A percentile compares a stretch with the other conserved stretches of the same genome.
These are phyloP conservation scores for Eupithecia inturbata DNA, from an alignment of 2,888 invertebrate genomes.

Conservation along the genomic window DNA sequence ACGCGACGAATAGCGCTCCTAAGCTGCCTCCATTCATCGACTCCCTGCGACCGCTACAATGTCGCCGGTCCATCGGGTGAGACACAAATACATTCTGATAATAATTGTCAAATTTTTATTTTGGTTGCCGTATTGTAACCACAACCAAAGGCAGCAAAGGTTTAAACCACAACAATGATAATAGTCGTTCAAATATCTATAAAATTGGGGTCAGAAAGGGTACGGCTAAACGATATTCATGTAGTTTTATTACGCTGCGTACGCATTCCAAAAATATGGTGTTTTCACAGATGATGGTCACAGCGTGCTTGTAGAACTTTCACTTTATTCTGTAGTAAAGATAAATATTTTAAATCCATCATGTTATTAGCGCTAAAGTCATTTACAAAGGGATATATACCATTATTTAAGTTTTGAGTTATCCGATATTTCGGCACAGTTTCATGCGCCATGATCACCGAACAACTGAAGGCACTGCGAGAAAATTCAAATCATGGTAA, in stretches of 20 bases:
- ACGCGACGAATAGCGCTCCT: too few relatives aligned
- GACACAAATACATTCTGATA: not conserved
- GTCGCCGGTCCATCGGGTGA: too few relatives aligned
- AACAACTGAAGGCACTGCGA: too few relatives aligned
- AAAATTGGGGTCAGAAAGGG: slow-evolving; percentile 40
- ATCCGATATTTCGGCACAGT: too few relatives aligned
- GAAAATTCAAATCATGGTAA: too few relatives aligned
- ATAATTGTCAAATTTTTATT: not conserved
- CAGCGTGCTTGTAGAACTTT: not conserved
- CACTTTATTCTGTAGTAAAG: not conserved
- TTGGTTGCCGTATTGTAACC: not conserved
- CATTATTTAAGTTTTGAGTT: too few relatives aligned
- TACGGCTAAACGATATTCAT: slow-evolving; percentile 40
- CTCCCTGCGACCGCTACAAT: too few relatives aligned
- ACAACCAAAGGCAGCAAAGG: slow-evolving; percentile 17
- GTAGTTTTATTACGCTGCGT: slow-evolving; percentile 36
- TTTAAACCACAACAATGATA: slow-evolving; percentile 31
- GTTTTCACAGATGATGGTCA: slow-evolving; percentile 12
- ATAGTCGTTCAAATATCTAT: slow-evolving; percentile 37
- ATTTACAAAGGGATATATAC: too few relatives aligned
- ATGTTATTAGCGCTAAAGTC: too few relatives aligned
- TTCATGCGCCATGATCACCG: too few relatives aligned
- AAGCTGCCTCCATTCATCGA: too few relatives aligned
- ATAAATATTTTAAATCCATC: too few relatives aligned
- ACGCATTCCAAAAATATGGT: slow-evolving; percentile 37